Base-by-base conservation (phyloP, 2,888 invertebrate species). In the Listrodromus nycthemerus region DNA sequence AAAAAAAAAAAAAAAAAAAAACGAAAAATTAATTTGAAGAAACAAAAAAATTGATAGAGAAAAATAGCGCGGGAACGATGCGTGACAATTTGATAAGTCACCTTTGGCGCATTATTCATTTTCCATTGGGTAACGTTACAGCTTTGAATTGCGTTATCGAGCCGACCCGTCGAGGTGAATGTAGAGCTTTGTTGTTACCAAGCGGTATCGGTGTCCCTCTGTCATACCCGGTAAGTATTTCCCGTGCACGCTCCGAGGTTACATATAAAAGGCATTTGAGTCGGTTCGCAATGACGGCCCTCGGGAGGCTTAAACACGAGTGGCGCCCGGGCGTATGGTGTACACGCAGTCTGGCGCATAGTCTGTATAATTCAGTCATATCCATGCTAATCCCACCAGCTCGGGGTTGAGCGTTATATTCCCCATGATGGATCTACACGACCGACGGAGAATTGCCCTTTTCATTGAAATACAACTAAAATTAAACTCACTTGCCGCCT, bases 331-430 rank as follows among this genome's bases (percentile, higher is more conserved):
- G 91, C 90, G 90, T 91, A 90, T 90, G 90, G 89, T 71, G 81
- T 90, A 89, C 90, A 90, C 89, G 89, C 91, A 91, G 92, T 91
- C 90, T 91, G 91, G 90, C 91, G 91, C 91, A 90, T 90, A 90
- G 90, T 91, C 91, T 90, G 91, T 92, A 91, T 91, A 91, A 91
- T 91, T 91, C 91, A 92, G 91, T 91, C 91, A 91, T 91, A 91
- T 91, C 91, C 92, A 91, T 91, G 91, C 91, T 91, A 91, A 91
- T 91, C 92, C 92, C 90, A 89, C 85, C 88, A 83, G 89, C 88
- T 87, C 88, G 86, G 88, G 80, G 80, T 71, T 85, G 87, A 86
- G 87, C 90, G 90, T 91, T 91, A 91, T 90, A 91, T 90, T 90
- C 89, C 89, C 88, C 90, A 88, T 91, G 91, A 91, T 91, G 90